Base-by-base conservation (phyloP, 2,888 invertebrate species). In the Euspilapteryx auroguttella region DNA sequence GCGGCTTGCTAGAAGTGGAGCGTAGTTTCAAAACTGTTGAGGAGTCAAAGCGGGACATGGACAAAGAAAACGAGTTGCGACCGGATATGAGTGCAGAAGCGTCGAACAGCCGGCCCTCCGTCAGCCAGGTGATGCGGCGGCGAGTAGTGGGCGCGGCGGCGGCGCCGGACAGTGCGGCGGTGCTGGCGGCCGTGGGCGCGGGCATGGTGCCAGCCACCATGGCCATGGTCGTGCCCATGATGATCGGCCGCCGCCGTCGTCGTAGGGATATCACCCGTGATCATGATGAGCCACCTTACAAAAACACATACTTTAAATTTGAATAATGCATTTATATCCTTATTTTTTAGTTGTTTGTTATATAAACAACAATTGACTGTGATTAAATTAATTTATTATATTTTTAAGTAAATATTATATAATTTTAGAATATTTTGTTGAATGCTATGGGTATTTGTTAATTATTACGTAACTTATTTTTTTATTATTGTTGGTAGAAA, bases 171-270 rank as follows among this genome's bases (percentile, higher is more conserved):
- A 79, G 79, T 38, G 78, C 83, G 0, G 81, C 85, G 0, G 78
- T 87, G 20, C 48, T 87, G 35, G 86, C 87, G 5, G 86, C 86
- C 1, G 85, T 87, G 1, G 85, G 87, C 1, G 87, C 88, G 10
- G 88, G 88, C 1, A 85, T 89, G 83, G 77, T 89, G 12, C 88
- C 88, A 4, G 88, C 87, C 0, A 86, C 88, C 0, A 85, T 88
- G 83, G 88, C 87, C 0, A 85, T 88, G 83, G 77, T 89, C 38
- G 83, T 88, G 21, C 89, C 89, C 0, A 83, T 88, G 79, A 83
- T 87, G 53, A 64, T 88, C 33, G 85, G 84, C n/a, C 49, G 52
- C 6, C 49, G 61, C 38, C 55, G 66, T n/a, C 21, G 24, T 17
- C 21, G 29, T 7, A n/a, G n/a, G n/a, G 29, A 29, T 21, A 9